These are phyloP conservation scores for Mustela lutreola DNA, from an alignment of 2,113 vertebrate species.

Conservation along the genomic window DNA sequence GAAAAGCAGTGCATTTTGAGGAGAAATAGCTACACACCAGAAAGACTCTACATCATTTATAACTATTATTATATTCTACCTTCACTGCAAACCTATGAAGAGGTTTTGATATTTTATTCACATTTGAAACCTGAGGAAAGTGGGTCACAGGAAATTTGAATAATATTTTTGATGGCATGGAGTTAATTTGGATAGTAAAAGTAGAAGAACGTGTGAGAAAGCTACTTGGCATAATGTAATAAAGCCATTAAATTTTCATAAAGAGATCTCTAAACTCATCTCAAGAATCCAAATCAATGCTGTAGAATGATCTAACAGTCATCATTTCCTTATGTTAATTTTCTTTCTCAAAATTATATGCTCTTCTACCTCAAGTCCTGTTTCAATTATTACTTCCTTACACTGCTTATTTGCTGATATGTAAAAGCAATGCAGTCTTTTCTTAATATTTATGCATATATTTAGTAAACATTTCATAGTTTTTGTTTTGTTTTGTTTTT, in stretches of 20 bases:
- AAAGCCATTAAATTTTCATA: background rate
- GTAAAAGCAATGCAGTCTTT: background rate
- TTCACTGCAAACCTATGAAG: background rate
- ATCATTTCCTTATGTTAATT: background rate
- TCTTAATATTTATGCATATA: background rate
- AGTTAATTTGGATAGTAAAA: constrained; percentile 10
- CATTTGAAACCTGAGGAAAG: background rate
- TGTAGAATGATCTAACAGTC: background rate
- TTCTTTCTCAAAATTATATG: background rate
- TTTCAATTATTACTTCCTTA: background rate
- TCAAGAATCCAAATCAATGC: background rate
- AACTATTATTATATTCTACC: background rate
- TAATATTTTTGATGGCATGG: background rate
- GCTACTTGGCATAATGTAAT: background rate
- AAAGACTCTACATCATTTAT: background rate
- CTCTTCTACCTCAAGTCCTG: background rate
- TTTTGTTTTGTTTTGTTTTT: no score
- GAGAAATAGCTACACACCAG: background rate
- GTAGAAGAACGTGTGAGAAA: background rate
- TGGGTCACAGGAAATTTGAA: background rate
- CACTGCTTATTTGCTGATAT: background rate
- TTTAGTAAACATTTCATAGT: background rate
- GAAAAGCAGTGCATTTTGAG: background rate
- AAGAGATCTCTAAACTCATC: background rate
- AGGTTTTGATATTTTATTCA: background rate